Percentiles rank a stretch among this genome's conserved stretches.
phyloP scores from a whole-genome alignment of 2,797 vertebrate genomes.

The Denticeps clupeoides region DNA sequence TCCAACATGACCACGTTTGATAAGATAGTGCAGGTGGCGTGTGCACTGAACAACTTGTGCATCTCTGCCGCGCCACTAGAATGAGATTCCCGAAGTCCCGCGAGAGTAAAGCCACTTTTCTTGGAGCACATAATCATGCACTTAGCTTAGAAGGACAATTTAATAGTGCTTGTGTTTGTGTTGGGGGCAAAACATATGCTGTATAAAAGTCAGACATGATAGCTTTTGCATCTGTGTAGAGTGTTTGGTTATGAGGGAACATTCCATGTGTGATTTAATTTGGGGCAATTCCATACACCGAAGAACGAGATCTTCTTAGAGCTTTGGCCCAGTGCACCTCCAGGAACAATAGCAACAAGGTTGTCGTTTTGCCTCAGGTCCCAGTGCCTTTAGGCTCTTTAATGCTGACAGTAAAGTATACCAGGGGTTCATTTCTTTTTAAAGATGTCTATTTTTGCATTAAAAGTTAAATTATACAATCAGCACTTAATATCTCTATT shows the following conservation, averaged over 20 bases:
- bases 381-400: conserved; percentile 46
- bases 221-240: background rate
- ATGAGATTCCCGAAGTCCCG: no score
- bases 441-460: conserved; percentile 11
- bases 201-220: background rate
- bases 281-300: background rate
- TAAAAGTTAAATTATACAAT: background rate
- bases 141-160: background rate
- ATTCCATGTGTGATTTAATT: conserved; percentile 14
- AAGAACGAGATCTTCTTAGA: background rate
- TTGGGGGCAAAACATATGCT: no score
- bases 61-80: conserved; percentile 61
- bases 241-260: conserved; percentile 13
- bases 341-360: no score
- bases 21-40: conserved; percentile 63
- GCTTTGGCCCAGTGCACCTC: background rate
- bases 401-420: conserved; percentile 11
- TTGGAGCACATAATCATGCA: background rate
- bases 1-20: conserved; percentile 60
- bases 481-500: background rate
- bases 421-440: conserved; percentile 6
- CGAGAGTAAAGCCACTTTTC: no score
- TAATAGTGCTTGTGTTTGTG: background rate
- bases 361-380: no score
- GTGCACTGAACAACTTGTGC: conserved; percentile 70